Conservation (phyloP, 2,888 invertebrate species). For the Bruchidius siliquastri region DNA sequence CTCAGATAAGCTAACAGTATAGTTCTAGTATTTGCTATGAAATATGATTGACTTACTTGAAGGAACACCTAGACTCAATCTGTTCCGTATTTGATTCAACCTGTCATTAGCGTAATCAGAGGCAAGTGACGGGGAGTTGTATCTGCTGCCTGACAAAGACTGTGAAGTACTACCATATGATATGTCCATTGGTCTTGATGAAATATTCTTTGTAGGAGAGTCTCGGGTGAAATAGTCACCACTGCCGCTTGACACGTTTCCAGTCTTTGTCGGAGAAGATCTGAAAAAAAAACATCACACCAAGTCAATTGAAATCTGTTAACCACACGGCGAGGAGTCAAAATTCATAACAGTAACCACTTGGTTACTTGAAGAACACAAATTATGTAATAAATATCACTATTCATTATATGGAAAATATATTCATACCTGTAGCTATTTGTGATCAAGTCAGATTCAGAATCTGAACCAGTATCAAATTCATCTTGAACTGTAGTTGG, state of each 20-base stretch:
- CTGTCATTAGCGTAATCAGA: conserved; percentile 49
- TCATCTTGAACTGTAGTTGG: conserved; percentile 52
- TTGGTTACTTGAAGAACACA: no score
- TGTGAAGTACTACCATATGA: conserved; percentile 24
- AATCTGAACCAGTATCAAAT: conserved; percentile 67
- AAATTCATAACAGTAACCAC: no score
- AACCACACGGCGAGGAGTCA: no score
- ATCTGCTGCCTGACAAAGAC: conserved; percentile 43
- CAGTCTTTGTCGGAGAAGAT: conserved; percentile 46
- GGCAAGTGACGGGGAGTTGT: conserved; percentile 29
- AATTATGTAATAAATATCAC: no score
- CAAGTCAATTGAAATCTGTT: conserved; percentile 21
- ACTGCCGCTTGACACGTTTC: conserved; percentile 29
- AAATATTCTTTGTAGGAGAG: conserved; percentile 37
- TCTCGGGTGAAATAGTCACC: conserved; percentile 26
- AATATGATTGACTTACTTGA: conserved; percentile 33
- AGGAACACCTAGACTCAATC: conserved; percentile 52
- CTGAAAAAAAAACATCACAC: conserved; percentile 47
- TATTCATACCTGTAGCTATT: conserved; percentile 13
- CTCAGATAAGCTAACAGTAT: no score
- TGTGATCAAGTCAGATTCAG: conserved; percentile 56
- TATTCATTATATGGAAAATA: background rate
- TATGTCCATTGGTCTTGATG: conserved; percentile 9
- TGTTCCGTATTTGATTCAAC: conserved; percentile 56
- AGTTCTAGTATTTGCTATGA: no score